A percentile compares a stretch with the other conserved stretches of the same genome.
Conservation (phyloP, 2,113 vertebrate species). For the Bubalus kerabau region DNA sequence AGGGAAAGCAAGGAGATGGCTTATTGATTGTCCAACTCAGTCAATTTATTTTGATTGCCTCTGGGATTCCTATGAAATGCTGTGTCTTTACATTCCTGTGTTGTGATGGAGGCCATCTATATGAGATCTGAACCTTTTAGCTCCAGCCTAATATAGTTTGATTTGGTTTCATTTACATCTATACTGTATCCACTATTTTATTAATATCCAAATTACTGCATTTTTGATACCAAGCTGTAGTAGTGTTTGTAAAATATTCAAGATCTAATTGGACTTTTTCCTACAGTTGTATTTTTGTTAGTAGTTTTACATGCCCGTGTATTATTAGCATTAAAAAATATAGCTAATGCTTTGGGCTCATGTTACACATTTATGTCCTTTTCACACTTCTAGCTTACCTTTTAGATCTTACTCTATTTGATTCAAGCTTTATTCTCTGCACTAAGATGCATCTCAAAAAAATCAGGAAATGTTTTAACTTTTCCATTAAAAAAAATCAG, state of each 20-base stretch:
- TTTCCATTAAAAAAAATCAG: background rate
- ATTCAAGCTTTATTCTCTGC: background rate
- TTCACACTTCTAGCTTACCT: background rate
- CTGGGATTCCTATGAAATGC: background rate
- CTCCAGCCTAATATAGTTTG: background rate
- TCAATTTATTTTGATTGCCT: background rate
- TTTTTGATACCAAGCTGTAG: background rate
- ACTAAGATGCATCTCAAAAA: background rate
- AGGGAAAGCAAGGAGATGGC: background rate
- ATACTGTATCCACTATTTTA: background rate
- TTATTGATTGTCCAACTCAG: background rate
- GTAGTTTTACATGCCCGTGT: background rate
- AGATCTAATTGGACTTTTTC: background rate
- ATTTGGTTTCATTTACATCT: background rate
- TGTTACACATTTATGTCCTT: background rate
- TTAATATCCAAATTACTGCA: background rate
- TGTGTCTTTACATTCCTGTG: background rate
- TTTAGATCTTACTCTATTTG: background rate
- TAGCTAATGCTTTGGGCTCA: background rate
- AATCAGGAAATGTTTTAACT: background rate
- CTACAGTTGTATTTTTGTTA: background rate
- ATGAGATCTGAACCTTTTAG: background rate
- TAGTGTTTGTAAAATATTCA: background rate
- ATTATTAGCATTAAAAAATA: background rate
- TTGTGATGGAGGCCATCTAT: background rate